Evolutionary conservation across 37 sponge, comb jelly and placozoan genomes (phyloP), one percentile per base, ranked within the genome.

Genomic region (Crambe crambe): DNA sequence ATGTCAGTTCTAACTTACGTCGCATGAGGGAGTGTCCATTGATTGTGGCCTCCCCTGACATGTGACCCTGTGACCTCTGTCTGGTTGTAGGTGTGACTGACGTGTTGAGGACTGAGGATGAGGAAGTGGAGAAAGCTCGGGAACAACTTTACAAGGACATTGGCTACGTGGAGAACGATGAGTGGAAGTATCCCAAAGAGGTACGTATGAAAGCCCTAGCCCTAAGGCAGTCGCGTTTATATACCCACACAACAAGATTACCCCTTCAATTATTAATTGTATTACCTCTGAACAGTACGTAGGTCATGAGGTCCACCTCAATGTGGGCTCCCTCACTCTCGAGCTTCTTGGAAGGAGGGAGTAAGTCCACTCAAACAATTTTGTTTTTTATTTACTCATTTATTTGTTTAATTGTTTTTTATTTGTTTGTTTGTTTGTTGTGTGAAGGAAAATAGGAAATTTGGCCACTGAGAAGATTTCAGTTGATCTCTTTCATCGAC

Each of bases 111-210:
- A 26, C 20, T 5, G 72, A 80, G 58, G 72, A 56, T 39, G 71
- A 75, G 38, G 51, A 73, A 32, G 77, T 74, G 3, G 90, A 74
- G 27, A 69, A 72, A 37, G 92, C 76, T 40, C 51, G 84, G 32
- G 30, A 51, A 32, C 65, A 78, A 57, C 75, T 91, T 66, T 74
- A 77, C 59, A 29, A 83, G 66, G 84, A 71, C 27, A 91, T 91
- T 25, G 92, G 92, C 31, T 91, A 91, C 42, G 63, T 73, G 58
- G 88, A 86, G 39, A 72, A 77, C 37, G 80, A 54, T 2, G 87
- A 58, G 34, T 58, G 42, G 8, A 80, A 86, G 32, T 87, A 56
- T 29, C 88, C 92, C 23, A 74, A 57, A 22, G 92, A 91, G 68
- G 92, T 91, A 20, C 2, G 58, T n/a, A n/a, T n/a, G n/a, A n/a